These are phyloP conservation scores for Sipha maydis DNA, from an alignment of 2,888 invertebrate genomes.

Conservation along the genomic window DNA sequence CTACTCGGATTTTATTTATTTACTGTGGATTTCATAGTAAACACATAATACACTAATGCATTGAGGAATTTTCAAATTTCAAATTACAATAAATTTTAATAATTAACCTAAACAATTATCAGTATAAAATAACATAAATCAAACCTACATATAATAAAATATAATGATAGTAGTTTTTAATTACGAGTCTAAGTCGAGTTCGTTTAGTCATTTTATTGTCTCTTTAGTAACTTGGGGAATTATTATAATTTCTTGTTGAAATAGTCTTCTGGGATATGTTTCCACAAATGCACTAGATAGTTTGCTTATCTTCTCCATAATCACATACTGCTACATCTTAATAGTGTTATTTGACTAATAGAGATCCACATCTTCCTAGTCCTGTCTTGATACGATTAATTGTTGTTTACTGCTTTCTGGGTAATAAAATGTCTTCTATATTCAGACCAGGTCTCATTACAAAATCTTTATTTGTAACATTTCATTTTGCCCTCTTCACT, in stretches of 20 bases:
- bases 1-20: too few relatives aligned
- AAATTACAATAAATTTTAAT: too few relatives aligned
- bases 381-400: not conserved
- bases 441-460: too few relatives aligned
- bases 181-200: not conserved
- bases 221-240: conserved; percentile 16
- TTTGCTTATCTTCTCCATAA: not conserved
- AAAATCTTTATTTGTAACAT: not conserved
- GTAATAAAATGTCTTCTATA: not conserved
- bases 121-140: not conserved
- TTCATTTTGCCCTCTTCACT: not conserved
- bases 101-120: too few relatives aligned
- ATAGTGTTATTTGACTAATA: not conserved
- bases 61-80: too few relatives aligned
- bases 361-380: conserved; percentile 1
- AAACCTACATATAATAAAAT: not conserved
- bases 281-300: too few relatives aligned
- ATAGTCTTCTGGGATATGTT: too few relatives aligned
- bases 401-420: not conserved
- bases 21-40: too few relatives aligned
- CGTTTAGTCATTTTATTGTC: not conserved
- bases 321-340: not conserved
- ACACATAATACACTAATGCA: too few relatives aligned
- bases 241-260: not conserved
- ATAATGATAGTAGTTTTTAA: not conserved